Evolutionary conservation across 1,140 invertebrate species (phyloP).

Genomic region (Brachionus paranguensis): DNA sequence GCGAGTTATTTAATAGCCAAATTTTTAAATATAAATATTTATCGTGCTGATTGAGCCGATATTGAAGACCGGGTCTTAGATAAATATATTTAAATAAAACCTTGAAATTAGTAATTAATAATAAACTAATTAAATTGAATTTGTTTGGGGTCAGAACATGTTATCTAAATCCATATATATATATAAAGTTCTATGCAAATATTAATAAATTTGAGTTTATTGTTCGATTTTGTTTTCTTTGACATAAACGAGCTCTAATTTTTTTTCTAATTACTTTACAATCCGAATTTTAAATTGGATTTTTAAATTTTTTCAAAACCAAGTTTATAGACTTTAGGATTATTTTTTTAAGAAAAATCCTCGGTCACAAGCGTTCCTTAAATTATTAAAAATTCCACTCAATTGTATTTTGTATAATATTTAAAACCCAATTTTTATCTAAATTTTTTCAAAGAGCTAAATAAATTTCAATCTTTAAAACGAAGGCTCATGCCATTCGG

Average conservation of each 20-base stretch:
- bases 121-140: slow-evolving; percentile 21
- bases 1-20: slow-evolving; percentile 19
- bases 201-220: not conserved
- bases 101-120: slow-evolving; percentile 20
- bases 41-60: not conserved
- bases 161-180: not conserved
- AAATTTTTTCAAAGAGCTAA: no score
- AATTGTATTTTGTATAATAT: no score
- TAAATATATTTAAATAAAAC: not conserved
- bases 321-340: not conserved
- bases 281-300: not conserved
- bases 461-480: no score
- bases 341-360: not conserved
- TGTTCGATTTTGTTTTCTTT: not conserved
- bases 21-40: slow-evolving; percentile 13
- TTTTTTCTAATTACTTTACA: not conserved
- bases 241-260: not conserved
- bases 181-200: not conserved
- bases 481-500: no score
- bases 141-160: not conserved
- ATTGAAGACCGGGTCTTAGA: not conserved
- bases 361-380: not conserved
- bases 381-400: no score
- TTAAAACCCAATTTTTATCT: no score
- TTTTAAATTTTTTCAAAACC: not conserved